These are phyloP conservation scores for Bufo bufo DNA, from an alignment of 2,113 vertebrate genomes.

Conservation along the genomic window DNA sequence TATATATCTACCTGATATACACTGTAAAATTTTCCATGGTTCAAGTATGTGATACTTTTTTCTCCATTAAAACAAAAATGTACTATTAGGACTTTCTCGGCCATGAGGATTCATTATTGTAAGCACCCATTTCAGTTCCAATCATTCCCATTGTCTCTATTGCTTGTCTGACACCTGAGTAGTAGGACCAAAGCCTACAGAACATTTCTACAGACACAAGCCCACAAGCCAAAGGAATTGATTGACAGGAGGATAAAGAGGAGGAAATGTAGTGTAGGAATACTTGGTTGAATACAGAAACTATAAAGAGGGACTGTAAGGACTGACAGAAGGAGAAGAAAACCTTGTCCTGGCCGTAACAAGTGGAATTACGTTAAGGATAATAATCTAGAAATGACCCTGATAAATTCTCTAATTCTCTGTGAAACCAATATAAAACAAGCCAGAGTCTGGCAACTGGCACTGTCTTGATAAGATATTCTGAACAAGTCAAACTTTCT, in stretches of 20 bases:
- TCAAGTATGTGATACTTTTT: not conserved
- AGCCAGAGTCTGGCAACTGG: slow-evolving; percentile 73
- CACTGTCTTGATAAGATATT: slow-evolving; percentile 73
- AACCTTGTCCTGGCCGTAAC: not conserved
- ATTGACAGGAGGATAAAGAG: not conserved
- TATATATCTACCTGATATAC: not conserved
- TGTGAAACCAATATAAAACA: slow-evolving; percentile 72
- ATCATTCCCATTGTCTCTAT: not conserved
- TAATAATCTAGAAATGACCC: not conserved
- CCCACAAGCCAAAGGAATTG: not conserved
- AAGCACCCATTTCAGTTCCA: not conserved
- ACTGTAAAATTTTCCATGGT: not conserved
- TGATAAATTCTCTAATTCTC: slow-evolving; percentile 45
- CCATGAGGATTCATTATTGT: not conserved
- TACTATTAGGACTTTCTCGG: not conserved
- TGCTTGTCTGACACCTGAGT: not conserved
- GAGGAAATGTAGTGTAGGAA: not conserved
- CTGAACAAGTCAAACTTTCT: slow-evolving; percentile 68
- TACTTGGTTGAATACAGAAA: not conserved
- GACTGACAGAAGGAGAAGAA: not conserved
- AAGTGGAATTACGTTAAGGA: not conserved
- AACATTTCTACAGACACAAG: not conserved
- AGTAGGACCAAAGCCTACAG: not conserved
- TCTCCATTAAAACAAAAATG: not conserved
- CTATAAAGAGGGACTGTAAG: not conserved